Conservation (phyloP, 2,888 invertebrate species). For the Cephalotes varians region DNA sequence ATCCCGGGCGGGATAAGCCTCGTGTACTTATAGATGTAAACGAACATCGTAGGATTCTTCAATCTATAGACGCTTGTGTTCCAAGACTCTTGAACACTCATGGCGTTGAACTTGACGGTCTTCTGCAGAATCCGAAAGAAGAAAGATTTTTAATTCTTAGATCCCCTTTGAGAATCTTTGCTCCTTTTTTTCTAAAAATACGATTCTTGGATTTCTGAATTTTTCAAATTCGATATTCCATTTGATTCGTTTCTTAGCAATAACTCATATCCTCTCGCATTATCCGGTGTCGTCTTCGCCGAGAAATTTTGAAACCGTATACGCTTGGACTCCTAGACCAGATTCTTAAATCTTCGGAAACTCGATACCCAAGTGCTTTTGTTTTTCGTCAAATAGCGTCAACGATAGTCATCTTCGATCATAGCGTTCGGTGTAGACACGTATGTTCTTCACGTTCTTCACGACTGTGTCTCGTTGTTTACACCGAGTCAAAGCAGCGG, state of each 20-base stretch:
- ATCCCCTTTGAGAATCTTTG: background rate
- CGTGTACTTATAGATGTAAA: conserved; percentile 37
- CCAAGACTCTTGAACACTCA: background rate
- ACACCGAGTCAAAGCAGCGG: conserved; percentile 47
- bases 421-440: conserved; percentile 11
- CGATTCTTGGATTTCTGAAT: background rate
- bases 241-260: background rate
- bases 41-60: conserved; percentile 24
- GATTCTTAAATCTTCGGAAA: conserved; percentile 10
- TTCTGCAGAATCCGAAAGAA: background rate
- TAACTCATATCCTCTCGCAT: background rate
- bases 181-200: background rate
- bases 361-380: conserved; percentile 7
- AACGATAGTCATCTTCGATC: conserved; percentile 37
- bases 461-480: conserved; percentile 33
- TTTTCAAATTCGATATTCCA: background rate
- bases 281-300: background rate
- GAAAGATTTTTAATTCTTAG: background rate
- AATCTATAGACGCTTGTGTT: background rate
- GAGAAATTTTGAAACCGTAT: background rate
- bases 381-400: background rate
- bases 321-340: background rate
- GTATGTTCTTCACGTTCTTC: conserved; percentile 13
- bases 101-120: background rate
- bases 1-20: conserved; percentile 29